Evolutionary conservation across 2,797 vertebrate species (phyloP).

Genomic region (Luscinia luscinia): DNA sequence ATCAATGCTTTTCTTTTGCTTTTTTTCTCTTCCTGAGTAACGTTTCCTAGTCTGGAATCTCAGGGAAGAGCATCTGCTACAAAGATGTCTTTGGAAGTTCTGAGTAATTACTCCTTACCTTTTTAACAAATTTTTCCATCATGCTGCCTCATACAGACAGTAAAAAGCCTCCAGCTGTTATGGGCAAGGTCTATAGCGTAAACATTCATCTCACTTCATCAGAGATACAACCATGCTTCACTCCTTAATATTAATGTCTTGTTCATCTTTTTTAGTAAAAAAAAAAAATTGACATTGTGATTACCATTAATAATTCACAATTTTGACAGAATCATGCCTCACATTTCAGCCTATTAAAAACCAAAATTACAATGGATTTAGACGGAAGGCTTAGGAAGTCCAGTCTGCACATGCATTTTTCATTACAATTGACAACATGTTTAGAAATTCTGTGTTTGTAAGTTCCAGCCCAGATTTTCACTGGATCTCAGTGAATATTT

Average conservation of each 20-base stretch:
- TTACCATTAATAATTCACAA: neutral
- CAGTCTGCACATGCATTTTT: neutral
- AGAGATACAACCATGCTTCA: neutral
- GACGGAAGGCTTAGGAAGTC: neutral
- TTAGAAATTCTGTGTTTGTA: neutral
- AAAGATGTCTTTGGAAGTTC: neutral
- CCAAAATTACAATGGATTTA: neutral
- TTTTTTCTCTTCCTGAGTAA: neutral
- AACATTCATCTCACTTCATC: neutral
- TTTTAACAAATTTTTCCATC: neutral
- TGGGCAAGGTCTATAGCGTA: neutral
- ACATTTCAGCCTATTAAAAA: neutral
- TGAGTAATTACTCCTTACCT: neutral
- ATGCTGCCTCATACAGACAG: neutral
- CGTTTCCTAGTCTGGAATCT: conserved; percentile 5
- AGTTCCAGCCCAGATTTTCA: neutral
- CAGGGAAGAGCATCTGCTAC: conserved; percentile 2
- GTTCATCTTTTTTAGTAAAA: neutral
- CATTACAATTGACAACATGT: neutral
- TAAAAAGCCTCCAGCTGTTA: neutral
- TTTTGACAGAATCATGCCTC: neutral
- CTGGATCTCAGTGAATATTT: neutral
- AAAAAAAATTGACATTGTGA: neutral
- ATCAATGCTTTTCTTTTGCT: neutral
- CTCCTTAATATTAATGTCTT: neutral